Evolutionary conservation across 2,113 vertebrate genomes (phyloP).

Genomic region (Dendrocopos noguchii): DNA sequence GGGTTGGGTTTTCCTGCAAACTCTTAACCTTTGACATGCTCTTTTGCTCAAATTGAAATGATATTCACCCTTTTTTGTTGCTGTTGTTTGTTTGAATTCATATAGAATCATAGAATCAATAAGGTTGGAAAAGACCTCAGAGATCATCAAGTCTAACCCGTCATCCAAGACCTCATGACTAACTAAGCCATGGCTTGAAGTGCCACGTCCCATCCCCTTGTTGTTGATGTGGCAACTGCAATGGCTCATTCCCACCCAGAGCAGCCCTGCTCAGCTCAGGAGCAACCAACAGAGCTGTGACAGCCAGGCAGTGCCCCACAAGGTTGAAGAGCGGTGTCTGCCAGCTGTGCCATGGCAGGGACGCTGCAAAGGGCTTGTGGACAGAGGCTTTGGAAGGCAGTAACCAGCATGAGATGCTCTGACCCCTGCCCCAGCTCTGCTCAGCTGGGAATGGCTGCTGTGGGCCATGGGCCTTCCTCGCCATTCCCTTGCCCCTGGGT

Average conservation of each 20-base stretch:
- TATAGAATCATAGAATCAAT: not conserved
- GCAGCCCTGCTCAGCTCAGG: not conserved
- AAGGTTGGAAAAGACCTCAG: no score
- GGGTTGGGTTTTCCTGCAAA: not conserved
- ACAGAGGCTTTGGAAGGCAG: no score
- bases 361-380: accelerated
- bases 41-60: not conserved
- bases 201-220: no score
- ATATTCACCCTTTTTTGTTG: not conserved
- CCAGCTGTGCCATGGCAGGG: not conserved
- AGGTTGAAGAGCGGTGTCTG: accelerated
- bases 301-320: accelerated
- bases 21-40: not conserved
- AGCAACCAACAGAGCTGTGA: accelerated
- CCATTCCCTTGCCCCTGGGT: accelerated
- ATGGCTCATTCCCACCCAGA: not conserved
- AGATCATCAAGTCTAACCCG: no score
- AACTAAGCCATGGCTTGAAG: no score
- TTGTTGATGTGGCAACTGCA: not conserved
- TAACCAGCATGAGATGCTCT: accelerated
- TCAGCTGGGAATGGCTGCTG: not conserved
- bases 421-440: not conserved
- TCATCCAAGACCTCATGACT: no score
- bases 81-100: not conserved
- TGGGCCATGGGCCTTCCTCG: accelerated